phyloP scores from a whole-genome alignment of 2,797 vertebrate species.

The Benthosema pterotum region DNA sequence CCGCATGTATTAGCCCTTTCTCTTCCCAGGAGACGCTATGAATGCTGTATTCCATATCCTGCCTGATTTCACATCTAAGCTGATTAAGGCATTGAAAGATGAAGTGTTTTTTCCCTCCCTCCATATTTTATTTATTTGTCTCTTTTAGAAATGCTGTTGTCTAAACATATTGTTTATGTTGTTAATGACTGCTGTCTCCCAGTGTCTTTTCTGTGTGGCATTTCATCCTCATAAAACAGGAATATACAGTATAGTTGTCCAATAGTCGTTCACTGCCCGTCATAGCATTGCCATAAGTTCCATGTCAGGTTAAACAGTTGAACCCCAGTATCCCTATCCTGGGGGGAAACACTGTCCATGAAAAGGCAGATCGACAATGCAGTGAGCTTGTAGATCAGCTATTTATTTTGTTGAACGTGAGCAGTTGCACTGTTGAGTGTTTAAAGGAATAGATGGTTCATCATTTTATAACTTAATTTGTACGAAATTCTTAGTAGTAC shows the following conservation, averaged over 20 bases:
- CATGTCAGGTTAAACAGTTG: too few relatives aligned
- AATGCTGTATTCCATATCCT: constrained; percentile 52
- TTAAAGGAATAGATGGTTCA: too few relatives aligned
- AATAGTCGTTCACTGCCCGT: not conserved
- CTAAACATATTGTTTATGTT: constrained; percentile 40
- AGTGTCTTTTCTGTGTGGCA: not conserved
- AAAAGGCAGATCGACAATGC: too few relatives aligned
- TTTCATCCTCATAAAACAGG: constrained; percentile 13
- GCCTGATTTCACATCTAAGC: constrained; percentile 64
- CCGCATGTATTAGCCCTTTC: constrained; percentile 51
- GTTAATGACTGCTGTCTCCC: constrained; percentile 24
- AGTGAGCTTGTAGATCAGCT: too few relatives aligned
- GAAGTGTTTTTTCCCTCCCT: constrained; percentile 49
- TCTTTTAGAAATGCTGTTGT: constrained; percentile 44
- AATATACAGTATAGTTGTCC: not conserved
- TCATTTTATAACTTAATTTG: too few relatives aligned
- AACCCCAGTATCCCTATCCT: too few relatives aligned
- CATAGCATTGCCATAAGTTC: not conserved
- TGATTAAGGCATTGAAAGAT: constrained; percentile 47
- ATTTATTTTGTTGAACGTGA: too few relatives aligned
- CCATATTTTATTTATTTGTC: constrained; percentile 41
- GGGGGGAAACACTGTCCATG: too few relatives aligned
- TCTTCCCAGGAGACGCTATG: constrained; percentile 54
- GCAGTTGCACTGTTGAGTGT: too few relatives aligned
- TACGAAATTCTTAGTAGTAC: too few relatives aligned